phyloP scores from a whole-genome alignment of 2,888 invertebrate species.

The Sphaerophoria rueppellii region DNA sequence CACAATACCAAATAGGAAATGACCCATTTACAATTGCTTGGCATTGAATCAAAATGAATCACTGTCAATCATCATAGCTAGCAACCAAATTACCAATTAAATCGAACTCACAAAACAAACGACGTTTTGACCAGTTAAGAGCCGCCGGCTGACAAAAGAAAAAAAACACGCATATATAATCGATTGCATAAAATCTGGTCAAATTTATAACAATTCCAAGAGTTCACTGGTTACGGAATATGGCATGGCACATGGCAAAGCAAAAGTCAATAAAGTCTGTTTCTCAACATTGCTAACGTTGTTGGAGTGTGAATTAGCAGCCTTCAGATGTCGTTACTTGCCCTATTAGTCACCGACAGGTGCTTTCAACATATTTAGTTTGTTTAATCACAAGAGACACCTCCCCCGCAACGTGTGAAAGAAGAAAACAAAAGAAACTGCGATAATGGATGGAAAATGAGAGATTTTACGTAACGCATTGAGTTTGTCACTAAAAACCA shows the following conservation, averaged over 20 bases:
- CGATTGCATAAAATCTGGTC: conserved; percentile 60
- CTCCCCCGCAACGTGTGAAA: conserved; percentile 3
- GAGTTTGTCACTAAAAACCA: conserved; percentile 42
- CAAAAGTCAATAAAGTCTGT: conserved; percentile 28
- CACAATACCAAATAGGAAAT: conserved; percentile 53
- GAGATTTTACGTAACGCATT: conserved; percentile 60
- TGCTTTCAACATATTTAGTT: conserved; percentile 42
- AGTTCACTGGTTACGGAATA: conserved; percentile 58
- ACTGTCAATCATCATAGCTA: conserved; percentile 21
- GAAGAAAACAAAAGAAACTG: neutral
- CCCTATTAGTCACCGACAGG: conserved; percentile 35
- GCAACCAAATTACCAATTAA: neutral
- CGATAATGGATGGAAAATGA: conserved; percentile 13
- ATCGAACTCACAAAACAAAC: neutral
- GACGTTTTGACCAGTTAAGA: neutral
- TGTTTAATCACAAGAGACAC: conserved; percentile 23
- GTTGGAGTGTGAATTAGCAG: conserved; percentile 15
- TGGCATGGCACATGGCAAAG: neutral
- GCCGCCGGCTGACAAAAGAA: conserved; percentile 21
- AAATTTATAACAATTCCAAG: conserved; percentile 33
- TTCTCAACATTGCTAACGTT: conserved; percentile 39
- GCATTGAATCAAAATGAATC: conserved; percentile 71
- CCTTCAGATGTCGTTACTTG: conserved; percentile 34
- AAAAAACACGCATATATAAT: conserved; percentile 58
- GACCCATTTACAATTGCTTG: conserved; percentile 65